phyloP scores from a whole-genome alignment of 1,140 invertebrate species.

The Caenorhabditis tropicalis region DNA sequence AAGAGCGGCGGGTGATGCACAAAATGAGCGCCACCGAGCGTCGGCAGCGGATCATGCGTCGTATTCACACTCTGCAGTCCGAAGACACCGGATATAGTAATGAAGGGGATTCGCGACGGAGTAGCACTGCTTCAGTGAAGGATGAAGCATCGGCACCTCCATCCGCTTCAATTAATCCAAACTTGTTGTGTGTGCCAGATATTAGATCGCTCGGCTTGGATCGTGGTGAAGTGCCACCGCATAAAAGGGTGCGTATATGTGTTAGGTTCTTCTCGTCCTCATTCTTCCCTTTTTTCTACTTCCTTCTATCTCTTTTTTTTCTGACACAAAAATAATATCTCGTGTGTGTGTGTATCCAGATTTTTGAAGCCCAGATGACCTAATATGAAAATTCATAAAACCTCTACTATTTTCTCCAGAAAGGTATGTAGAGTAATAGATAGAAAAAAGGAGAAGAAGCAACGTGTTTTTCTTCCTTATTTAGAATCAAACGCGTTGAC shows the following conservation, averaged over 20 bases:
- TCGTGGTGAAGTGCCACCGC: slow-evolving; percentile 51
- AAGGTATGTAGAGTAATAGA: background rate
- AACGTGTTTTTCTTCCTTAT: slow-evolving; percentile 29
- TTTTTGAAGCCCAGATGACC: background rate
- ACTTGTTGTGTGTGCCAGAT: slow-evolving; percentile 47
- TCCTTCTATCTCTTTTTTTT: background rate
- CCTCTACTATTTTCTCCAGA: background rate
- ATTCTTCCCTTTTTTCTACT: background rate
- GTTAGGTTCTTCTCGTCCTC: background rate
- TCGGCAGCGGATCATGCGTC: slow-evolving; percentile 49
- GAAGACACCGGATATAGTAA: slow-evolving; percentile 34
- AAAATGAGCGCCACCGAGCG: slow-evolving; percentile 46
- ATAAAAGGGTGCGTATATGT: slow-evolving; percentile 52
- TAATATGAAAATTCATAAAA: slow-evolving; percentile 29
- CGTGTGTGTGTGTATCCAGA: background rate
- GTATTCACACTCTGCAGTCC: slow-evolving; percentile 53
- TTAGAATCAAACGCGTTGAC: slow-evolving; percentile 1
- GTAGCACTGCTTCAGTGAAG: slow-evolving; percentile 27
- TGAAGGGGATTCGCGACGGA: slow-evolving; percentile 41
- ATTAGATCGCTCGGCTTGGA: slow-evolving; percentile 30
- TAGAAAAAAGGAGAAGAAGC: background rate
- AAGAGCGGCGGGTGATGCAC: slow-evolving; percentile 40
- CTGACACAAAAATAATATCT: background rate
- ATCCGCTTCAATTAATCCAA: slow-evolving; percentile 43
- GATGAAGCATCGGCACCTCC: slow-evolving; percentile 11